A percentile compares a stretch with the other conserved stretches of the same genome.
These are phyloP conservation scores for Oscheius myriophilus DNA, from an alignment of 2,888 invertebrate species.

Conservation along the genomic window DNA sequence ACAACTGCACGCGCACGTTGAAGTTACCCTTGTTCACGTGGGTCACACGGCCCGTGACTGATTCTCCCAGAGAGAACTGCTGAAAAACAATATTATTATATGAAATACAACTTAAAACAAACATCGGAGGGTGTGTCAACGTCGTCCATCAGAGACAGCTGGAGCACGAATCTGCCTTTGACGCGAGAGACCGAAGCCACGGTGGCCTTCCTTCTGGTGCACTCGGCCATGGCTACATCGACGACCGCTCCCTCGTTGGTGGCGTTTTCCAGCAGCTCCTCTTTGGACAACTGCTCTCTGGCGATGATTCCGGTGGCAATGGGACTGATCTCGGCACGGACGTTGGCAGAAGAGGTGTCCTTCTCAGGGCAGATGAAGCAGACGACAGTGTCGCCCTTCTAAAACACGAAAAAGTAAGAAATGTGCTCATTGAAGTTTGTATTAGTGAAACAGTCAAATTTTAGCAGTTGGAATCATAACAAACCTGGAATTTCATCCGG, in stretches of 20 bases:
- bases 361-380: constrained; percentile 35
- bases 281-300: constrained; percentile 30
- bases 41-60: constrained; percentile 13
- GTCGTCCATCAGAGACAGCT: neutral
- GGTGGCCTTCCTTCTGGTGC: neutral
- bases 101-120: neutral
- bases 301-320: constrained; percentile 36
- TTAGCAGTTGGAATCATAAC: too few species aligned
- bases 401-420: neutral
- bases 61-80: constrained; percentile 13
- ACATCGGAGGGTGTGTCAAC: neutral
- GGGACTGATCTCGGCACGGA: constrained; percentile 39
- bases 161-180: neutral
- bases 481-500: constrained; percentile 34
- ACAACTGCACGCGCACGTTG: constrained; percentile 31
- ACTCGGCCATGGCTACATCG: neutral
- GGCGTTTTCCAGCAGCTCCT: neutral
- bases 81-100: too few species aligned
- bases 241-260: constrained; percentile 2
- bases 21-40: constrained; percentile 14
- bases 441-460: too few species aligned
- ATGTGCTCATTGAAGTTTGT: neutral
- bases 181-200: neutral
- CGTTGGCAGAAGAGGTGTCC: constrained; percentile 15
- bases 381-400: constrained; percentile 34